Evolutionary conservation across 2,888 invertebrate genomes (phyloP).

Genomic region (Arrhopalites spinosus): DNA sequence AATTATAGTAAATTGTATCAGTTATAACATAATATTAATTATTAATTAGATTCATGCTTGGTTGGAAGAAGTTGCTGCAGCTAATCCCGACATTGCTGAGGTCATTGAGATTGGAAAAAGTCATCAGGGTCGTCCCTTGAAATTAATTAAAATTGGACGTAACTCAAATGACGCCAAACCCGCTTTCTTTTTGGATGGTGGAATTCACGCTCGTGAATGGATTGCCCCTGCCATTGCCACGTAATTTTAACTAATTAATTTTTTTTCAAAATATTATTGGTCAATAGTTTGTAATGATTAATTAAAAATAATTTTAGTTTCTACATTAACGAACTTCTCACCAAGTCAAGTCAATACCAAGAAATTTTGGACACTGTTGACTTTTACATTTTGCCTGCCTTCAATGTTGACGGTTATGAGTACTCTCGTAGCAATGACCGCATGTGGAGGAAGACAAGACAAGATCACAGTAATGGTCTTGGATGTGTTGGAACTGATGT

Average conservation of each 20-base stretch:
- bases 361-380: constrained; percentile 64
- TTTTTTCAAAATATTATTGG: no score
- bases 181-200: constrained; percentile 49
- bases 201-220: constrained; percentile 71
- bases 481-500: background rate
- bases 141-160: constrained; percentile 55
- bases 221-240: constrained; percentile 77
- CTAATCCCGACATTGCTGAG: constrained; percentile 50
- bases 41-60: constrained; percentile 51
- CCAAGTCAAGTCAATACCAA: constrained; percentile 61
- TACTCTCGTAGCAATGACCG: constrained; percentile 72
- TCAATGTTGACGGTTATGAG: constrained; percentile 87
- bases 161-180: constrained; percentile 37
- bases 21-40: background rate
- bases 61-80: constrained; percentile 48
- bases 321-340: constrained; percentile 68
- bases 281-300: no score
- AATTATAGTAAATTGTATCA: constrained; percentile 2
- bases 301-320: no score
- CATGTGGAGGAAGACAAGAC: constrained; percentile 78
- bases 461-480: constrained; percentile 52
- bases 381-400: constrained; percentile 74
- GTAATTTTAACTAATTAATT: no score
- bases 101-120: constrained; percentile 56
- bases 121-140: constrained; percentile 54